Evolutionary conservation across 2,113 vertebrate species (phyloP).

Genomic region (Regulus satrapa): DNA sequence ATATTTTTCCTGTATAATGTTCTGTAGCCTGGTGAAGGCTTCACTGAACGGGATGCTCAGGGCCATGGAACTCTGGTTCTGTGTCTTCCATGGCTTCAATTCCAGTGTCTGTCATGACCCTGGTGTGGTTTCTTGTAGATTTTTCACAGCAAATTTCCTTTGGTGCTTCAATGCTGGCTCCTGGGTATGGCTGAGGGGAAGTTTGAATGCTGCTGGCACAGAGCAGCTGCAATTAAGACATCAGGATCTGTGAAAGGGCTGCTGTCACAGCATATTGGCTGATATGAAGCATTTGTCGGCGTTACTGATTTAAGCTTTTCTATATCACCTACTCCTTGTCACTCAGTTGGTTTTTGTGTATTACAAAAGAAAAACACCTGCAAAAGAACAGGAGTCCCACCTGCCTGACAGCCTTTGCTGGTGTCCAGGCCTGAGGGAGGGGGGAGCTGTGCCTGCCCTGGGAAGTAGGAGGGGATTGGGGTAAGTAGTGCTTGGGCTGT

Average conservation of each 20-base stretch:
- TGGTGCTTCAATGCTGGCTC: background rate
- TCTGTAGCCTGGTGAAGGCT: background rate
- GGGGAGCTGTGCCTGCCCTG: background rate
- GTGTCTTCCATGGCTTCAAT: background rate
- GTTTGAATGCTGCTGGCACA: background rate
- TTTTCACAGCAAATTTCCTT: background rate
- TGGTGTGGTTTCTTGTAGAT: background rate
- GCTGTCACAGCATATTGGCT: background rate
- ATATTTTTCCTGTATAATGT: background rate
- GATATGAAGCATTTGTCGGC: background rate
- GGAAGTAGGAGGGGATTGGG: background rate
- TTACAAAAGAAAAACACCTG: background rate
- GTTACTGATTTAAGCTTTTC: background rate
- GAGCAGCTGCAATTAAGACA: background rate
- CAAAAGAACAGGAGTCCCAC: background rate
- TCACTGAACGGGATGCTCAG: background rate
- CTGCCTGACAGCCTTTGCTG: background rate
- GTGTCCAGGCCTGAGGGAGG: background rate
- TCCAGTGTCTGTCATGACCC: background rate
- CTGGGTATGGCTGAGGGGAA: background rate
- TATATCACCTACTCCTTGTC: background rate
- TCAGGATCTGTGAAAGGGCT: background rate
- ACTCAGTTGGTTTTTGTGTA: background rate
- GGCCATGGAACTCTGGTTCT: background rate
- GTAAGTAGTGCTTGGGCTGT: rapidly evolving